phyloP scores from a whole-genome alignment of 2,888 invertebrate genomes.

The Limnephilus rhombicus region DNA sequence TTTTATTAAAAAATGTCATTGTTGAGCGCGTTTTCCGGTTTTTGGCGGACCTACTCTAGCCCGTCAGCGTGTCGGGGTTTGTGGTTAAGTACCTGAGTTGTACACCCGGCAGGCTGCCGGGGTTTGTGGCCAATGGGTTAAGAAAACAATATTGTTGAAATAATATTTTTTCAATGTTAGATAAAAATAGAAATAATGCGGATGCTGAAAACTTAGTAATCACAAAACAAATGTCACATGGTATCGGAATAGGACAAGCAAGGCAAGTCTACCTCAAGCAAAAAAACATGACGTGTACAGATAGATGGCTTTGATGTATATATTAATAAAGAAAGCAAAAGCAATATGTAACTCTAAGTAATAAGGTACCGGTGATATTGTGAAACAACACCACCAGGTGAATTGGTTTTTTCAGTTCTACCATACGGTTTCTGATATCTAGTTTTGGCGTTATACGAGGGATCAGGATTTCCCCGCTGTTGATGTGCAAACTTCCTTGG shows the following conservation, averaged over 20 bases:
- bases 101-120: too few species aligned
- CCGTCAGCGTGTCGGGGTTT: too few species aligned
- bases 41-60: too few species aligned
- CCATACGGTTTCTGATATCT: conserved; percentile 40
- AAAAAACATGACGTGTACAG: background rate
- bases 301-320: background rate
- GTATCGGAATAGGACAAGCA: background rate
- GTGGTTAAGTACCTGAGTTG: too few species aligned
- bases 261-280: conserved; percentile 4
- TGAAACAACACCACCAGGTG: conserved; percentile 49
- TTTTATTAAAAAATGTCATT: too few species aligned
- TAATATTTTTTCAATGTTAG: background rate
- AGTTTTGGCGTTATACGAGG: conserved; percentile 22
- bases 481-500: conserved; percentile 30
- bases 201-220: background rate
- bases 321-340: conserved; percentile 14
- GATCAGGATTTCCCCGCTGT: conserved; percentile 20
- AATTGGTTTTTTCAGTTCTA: conserved; percentile 35
- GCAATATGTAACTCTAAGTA: conserved; percentile 34
- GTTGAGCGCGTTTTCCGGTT: too few species aligned
- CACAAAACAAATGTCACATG: background rate
- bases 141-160: background rate
- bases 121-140: too few species aligned
- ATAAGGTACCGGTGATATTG: conserved; percentile 64
- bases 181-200: background rate